phyloP scores from a whole-genome alignment of 2,113 vertebrate species.

The Acanthisitta chloris region DNA sequence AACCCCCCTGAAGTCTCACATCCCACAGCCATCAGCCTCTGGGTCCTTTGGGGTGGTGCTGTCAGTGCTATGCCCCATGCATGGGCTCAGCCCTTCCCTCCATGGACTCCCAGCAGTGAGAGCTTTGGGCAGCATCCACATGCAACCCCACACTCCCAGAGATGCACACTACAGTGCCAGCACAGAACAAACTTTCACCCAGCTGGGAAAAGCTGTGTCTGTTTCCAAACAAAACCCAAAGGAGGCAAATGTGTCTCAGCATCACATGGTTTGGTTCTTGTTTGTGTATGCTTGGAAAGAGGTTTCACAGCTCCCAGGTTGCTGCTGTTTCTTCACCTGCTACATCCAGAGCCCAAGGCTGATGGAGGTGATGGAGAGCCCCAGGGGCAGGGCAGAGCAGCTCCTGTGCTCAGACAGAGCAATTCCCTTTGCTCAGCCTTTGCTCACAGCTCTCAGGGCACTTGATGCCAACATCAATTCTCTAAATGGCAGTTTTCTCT shows the following conservation, averaged over 20 bases:
- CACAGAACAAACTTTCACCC: neutral
- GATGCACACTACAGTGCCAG: neutral
- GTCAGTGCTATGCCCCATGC: neutral
- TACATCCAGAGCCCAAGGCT: accelerated
- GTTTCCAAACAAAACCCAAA: neutral
- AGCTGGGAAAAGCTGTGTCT: neutral
- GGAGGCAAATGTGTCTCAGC: neutral
- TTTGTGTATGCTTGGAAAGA: neutral
- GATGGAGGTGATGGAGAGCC: neutral
- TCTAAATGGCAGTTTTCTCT: neutral
- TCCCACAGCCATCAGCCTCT: neutral
- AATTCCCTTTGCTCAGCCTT: neutral
- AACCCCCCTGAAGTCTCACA: neutral
- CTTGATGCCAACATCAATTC: neutral
- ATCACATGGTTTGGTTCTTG: neutral
- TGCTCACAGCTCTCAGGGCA: neutral
- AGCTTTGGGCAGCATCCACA: accelerated
- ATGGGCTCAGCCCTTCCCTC: neutral
- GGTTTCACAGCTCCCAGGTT: neutral
- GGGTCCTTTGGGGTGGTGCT: neutral
- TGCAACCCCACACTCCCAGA: neutral
- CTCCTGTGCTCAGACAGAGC: too few relatives aligned
- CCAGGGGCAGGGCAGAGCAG: neutral
- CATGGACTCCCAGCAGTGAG: neutral
- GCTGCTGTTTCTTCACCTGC: neutral